These are phyloP conservation scores for Bembecia ichneumoniformis DNA, from an alignment of 2,888 invertebrate genomes.

Conservation along the genomic window DNA sequence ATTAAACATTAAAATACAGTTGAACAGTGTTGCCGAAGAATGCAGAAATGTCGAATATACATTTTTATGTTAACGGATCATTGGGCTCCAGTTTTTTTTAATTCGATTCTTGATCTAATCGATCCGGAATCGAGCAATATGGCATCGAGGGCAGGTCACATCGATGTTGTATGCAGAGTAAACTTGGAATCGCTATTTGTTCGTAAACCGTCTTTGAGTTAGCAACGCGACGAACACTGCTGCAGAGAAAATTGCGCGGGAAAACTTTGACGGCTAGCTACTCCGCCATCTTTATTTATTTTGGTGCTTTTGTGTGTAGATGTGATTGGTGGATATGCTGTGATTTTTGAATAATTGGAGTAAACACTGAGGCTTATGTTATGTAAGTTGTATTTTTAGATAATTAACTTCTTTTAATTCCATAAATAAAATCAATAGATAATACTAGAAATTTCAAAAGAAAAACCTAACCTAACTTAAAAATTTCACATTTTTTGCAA, in stretches of 20 bases:
- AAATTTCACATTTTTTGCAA: no score
- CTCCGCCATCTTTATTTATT: conserved; percentile 5
- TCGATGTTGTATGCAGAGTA: conserved; percentile 1
- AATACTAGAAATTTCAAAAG: no score
- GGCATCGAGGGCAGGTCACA: conserved; percentile 5
- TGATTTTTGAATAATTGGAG: no score
- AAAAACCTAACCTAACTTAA: no score
- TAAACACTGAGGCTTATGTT: neutral
- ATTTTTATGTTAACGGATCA: conserved; percentile 6
- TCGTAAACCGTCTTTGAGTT: conserved; percentile 9
- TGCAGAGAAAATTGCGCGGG: conserved; percentile 10
- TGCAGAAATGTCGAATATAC: neutral
- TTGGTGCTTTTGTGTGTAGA: neutral
- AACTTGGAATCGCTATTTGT: conserved; percentile 7
- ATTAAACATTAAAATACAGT: no score
- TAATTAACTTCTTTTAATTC: no score
- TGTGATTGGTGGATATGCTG: neutral
- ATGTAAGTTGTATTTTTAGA: neutral
- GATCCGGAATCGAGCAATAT: conserved; percentile 9
- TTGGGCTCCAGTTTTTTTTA: conserved; percentile 12
- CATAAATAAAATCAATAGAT: no score
- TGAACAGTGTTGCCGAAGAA: no score
- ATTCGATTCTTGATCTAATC: conserved; percentile 11
- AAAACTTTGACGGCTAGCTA: conserved; percentile 6
- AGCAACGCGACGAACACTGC: conserved; percentile 1